Evolutionary conservation across 2,797 vertebrate species (phyloP), one percentile per base, ranked within the genome.

Genomic region (Spheniscus humboldti): DNA sequence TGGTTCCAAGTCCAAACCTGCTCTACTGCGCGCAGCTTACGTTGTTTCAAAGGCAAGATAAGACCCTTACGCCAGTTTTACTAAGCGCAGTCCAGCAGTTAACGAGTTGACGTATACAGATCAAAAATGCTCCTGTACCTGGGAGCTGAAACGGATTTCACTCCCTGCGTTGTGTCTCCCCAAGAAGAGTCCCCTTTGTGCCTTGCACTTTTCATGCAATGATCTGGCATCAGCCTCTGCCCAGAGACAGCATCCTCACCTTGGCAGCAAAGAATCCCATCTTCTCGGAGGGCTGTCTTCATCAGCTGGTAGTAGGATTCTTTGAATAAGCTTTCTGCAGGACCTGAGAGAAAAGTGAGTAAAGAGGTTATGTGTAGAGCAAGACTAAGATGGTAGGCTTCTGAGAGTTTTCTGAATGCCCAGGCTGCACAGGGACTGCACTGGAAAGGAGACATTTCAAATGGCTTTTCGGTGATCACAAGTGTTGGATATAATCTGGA

Each of bases 281-380:
- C 99, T 11, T 98, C 98, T 73, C 98, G 98, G 95, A 99, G 98
- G 1, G 99, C 99, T 0, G 98, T 99, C 98, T 99, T 99, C 99
- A 99, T 99, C 96, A 99, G 98, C 94, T 99, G 99, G 96, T 99
- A 99, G 95, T 99, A 99, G 18, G 99, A 99, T 96, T 99, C 99
- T 97, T 99, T 99, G 97, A 99, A 99, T 97, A 99, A 98, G 96
- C 99, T 99, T 98, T 99, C 99, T 7, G 99, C 99, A 11, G 99
- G 99, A 94, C 99, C 99, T 99, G 83, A 7, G 7, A 57, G 57
- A 82, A 68, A 69, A 82, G 62, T 0, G 3, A 53, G 37, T 9
- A 55, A 24, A 90, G 57, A 53, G 12, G 4, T 10, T 9, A 28
- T 12, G 4, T 86, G 18, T 30, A 43, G 24, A 67, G 37, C 25